These are phyloP conservation scores for Harpalus rufipes DNA, from an alignment of 2,888 invertebrate genomes.

Conservation along the genomic window DNA sequence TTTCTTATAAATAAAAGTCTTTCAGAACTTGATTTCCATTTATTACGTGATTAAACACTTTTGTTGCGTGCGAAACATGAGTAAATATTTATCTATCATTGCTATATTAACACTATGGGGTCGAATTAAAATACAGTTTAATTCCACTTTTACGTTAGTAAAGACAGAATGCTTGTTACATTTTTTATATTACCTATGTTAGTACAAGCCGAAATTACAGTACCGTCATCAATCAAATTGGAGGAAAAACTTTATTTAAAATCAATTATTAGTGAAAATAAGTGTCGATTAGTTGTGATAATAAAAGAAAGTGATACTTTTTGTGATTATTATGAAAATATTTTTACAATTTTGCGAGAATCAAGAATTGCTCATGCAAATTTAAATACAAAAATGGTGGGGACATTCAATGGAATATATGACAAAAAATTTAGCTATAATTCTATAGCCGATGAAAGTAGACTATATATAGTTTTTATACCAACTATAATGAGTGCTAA, in stretches of 20 bases:
- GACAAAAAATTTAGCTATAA: conserved; percentile 50
- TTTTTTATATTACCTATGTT: conserved; percentile 20
- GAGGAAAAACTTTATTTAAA: conserved; percentile 11
- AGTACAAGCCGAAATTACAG: not conserved
- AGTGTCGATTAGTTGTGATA: conserved; percentile 36
- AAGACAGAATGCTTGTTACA: conserved; percentile 1
- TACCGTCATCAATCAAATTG: not conserved
- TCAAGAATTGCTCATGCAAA: conserved; percentile 15
- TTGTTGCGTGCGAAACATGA: conserved; percentile 27
- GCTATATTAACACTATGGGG: conserved; percentile 7
- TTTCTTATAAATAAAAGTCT: not conserved
- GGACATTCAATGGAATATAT: conserved; percentile 47
- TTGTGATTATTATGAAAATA: conserved; percentile 27
- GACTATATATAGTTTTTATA: conserved; percentile 57
- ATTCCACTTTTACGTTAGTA: not conserved
- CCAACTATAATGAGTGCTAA: conserved; percentile 14
- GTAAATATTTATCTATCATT: conserved; percentile 43
- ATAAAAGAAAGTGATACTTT: conserved; percentile 16
- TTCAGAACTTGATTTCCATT: not conserved
- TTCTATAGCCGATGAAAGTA: conserved; percentile 40
- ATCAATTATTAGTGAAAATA: conserved; percentile 25
- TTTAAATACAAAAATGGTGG: conserved; percentile 40
- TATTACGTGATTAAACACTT: conserved; percentile 35
- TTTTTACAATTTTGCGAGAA: not conserved
- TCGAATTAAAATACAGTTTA: not conserved